Base-by-base conservation (phyloP, 2,113 vertebrate genomes). In the Excalfactoria chinensis region DNA sequence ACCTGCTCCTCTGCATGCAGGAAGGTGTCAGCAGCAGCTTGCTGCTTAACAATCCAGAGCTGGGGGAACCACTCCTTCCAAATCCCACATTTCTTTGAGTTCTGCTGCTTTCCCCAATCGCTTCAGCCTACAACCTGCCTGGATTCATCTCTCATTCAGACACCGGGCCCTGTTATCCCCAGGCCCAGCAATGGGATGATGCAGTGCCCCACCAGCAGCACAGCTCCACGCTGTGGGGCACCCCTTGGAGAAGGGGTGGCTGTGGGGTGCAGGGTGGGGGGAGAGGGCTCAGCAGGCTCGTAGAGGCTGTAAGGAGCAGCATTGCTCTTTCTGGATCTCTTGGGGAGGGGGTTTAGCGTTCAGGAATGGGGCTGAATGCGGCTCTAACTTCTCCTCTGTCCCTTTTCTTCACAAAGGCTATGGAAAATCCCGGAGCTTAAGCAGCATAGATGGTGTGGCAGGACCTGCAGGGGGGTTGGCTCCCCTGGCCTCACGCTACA, bases 331-430 rank as follows among this genome's bases (percentile, higher is more conserved):
- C 5, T 1, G 68, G 6, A 1, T 23, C 9, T 34, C 18, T 11
- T 11, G 10, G 51, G 51, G 51, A 2, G 21, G 49, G 92, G 51
- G 4, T 26, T 28, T 3, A 49, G 6, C 16, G 8, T 9, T 0
- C 28, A 83, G 78, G 20, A 2, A 30, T 1, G 82, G 75, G 85
- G 85, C 84, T 13, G 82, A 53, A 28, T 28, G 51, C 0, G 18
- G 12, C 16, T 58, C 73, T 95, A 59, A 95, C 84, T 93, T 96
- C 94, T 93, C 68, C 70, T 90, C 2, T 95, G 53, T 96, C 64
- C 97, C 19, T 97, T 97, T 95, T 96, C 94, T 97, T 73, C 94
- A 86, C 94, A 79, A 96, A 97, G 97, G 97, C 95, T 84, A 67
- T 71, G 97, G 90, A 82, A 97, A 97, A 66, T 97, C 96, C 35